These are phyloP conservation scores for Pollachius pollachius DNA, from an alignment of 2,113 vertebrate species.

Conservation along the genomic window DNA sequence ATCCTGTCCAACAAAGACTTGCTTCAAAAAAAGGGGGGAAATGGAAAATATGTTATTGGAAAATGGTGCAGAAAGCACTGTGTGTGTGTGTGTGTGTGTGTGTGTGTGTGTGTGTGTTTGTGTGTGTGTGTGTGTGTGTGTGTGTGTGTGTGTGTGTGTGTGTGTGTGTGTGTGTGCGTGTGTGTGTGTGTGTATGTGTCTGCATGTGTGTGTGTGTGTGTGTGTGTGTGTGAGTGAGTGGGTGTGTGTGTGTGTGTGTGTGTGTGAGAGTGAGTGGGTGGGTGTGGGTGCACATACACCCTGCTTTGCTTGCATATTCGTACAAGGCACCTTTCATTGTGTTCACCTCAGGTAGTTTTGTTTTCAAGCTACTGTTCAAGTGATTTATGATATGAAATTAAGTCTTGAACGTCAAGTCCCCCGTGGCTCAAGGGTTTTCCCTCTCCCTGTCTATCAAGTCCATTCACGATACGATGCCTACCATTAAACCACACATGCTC, in stretches of 20 bases:
- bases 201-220: not conserved
- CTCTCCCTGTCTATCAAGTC: too few species aligned
- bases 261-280: not conserved
- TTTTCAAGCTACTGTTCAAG: slow-evolving; percentile 14
- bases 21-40: slow-evolving; percentile 25
- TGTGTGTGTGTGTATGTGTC: not conserved
- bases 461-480: too few species aligned
- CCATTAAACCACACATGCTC: slow-evolving; percentile 5
- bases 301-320: slow-evolving; percentile 35
- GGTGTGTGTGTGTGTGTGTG: not conserved
- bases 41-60: slow-evolving; percentile 32
- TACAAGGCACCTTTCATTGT: slow-evolving; percentile 30
- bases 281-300: not conserved
- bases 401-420: slow-evolving; percentile 33
- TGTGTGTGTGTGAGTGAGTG: too few species aligned
- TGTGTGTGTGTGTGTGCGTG: too few species aligned
- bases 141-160: too few species aligned
- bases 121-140: not conserved
- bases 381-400: slow-evolving; percentile 52
- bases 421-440: too few species aligned
- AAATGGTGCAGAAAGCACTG: slow-evolving; percentile 24
- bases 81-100: slow-evolving; percentile 17
- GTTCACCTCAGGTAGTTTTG: slow-evolving; percentile 56
- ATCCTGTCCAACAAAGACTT: slow-evolving; percentile 41
- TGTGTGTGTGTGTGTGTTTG: slow-evolving; percentile 2